Evolutionary conservation across 2,113 vertebrate species (phyloP), one percentile per base, ranked within the genome.

Genomic region (Pterocles burchelli): DNA sequence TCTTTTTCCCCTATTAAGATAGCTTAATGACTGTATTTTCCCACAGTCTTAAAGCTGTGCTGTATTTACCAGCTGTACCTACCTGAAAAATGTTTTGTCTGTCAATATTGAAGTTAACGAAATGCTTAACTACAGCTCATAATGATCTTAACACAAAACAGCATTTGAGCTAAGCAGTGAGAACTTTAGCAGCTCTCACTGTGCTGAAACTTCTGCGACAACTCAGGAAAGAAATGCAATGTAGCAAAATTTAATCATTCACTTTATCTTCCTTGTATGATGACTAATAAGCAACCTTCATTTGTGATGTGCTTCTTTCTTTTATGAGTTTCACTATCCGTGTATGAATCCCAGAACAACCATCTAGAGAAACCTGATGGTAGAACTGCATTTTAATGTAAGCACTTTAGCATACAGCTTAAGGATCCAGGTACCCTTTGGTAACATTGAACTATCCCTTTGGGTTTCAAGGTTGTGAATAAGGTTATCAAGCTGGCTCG

Each of bases 21-120:
- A 97, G 78, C 95, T 95, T 97, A 98, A 97, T 80, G 55, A 94
- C 95, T 97, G 67, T 93, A 96, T 97, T 97, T 97, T 96, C 95
- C 67, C 62, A 68, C 43, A 96, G 71, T 70, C 89, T 95, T 96
- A 93, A 95, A 97, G 88, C 84, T 72, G 48, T 86, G 48, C 51
- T 84, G 31, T 78, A 83, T 90, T 93, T 95, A 84, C 57, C 48
- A 84, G 54, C 31, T 67, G 19, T 74, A 75, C 65, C 73, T 68
- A 84, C 86, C 57, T 85, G 78, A 91, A 94, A 95, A 94, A 80
- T 58, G 24, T 86, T 94, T 90, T 91, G 45, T 88, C 84, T 94
- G 90, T 92, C 90, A 94, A 71, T 74, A 94, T 15, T 85, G 63
- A 92, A 75, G 68, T 93, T 88, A 93, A 91, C 57, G 95, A 93